These are phyloP conservation scores for Centruroides sculpturatus DNA, from an alignment of 1,140 invertebrate genomes.

Conservation along the genomic window DNA sequence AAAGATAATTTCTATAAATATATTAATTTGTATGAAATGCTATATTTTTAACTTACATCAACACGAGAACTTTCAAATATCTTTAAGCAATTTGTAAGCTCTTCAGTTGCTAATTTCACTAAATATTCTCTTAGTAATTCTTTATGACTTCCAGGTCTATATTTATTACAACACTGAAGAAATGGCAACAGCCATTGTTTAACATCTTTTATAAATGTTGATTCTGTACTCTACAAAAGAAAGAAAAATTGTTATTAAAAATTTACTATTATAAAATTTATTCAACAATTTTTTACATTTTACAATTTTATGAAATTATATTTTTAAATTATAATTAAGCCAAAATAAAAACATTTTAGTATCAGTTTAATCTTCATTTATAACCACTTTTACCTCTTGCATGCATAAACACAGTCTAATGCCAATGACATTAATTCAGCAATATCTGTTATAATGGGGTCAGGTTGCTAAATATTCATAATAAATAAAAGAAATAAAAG, in stretches of 20 bases:
- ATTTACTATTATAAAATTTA: too few relatives aligned
- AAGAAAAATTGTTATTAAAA: not conserved
- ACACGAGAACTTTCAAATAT: constrained; percentile 27
- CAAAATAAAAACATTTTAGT: too few relatives aligned
- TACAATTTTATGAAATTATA: too few relatives aligned
- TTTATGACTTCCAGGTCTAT: constrained; percentile 30
- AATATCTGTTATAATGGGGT: not conserved
- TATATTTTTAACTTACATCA: constrained; percentile 18
- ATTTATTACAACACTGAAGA: constrained; percentile 40
- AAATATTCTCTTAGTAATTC: constrained; percentile 34
- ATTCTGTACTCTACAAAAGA: constrained; percentile 33
- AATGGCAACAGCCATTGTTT: constrained; percentile 45
- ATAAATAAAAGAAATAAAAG: too few relatives aligned
- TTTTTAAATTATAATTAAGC: too few relatives aligned
- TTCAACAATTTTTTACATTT: too few relatives aligned
- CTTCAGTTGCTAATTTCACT: constrained; percentile 28
- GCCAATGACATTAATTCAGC: constrained; percentile 33
- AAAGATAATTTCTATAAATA: not conserved
- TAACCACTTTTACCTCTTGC: constrained; percentile 23
- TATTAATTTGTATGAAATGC: too few relatives aligned
- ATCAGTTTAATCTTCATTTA: too few relatives aligned
- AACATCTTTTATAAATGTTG: constrained; percentile 42
- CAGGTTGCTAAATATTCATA: too few relatives aligned
- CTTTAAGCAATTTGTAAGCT: constrained; percentile 29
- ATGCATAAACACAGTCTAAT: constrained; percentile 38